Base-by-base conservation (phyloP, 2,797 vertebrate genomes). In the Tangara arthus region DNA sequence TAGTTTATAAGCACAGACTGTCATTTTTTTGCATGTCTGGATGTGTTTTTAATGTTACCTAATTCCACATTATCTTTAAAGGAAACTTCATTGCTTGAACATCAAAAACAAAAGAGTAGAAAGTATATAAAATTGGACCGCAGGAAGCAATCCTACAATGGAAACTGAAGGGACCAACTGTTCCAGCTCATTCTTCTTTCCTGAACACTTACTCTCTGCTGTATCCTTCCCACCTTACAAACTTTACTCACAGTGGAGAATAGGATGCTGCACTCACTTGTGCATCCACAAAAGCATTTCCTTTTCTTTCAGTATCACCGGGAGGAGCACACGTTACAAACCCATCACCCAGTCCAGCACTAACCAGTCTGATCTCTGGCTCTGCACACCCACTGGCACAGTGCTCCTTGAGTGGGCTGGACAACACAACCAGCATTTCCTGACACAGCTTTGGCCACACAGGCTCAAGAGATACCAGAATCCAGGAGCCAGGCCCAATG, bases 41-140 rank as follows among this genome's bases (percentile, higher is more conserved):
- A 93, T 91, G 80, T 88, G 70, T 57, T 96, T 94, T 91, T 93
- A 93, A 70, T 81, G 66, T 66, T 76, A 82, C n/a, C 63, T 90
- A 79, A 93, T 77, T 84, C 64, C 30, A 88, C 42, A 39, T 49
- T 60, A 79, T 46, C 47, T 86, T 94, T 90, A 90, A 91, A 94
- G n/a, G 30, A 88, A 95, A 91, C 16, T n/a, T 77, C 59, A 50
- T 57, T 64, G 71, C 44, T 93, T 82, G n/a, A 88, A 90, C 20
- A 47, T 35, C 55, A 65, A 78, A 94, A 91, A 28, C 39, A 59
- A 57, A 52, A 65, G 49, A 92, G 23, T 12, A 61, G 12, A 34
- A 72, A 81, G 34, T 30, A 32, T 9, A 50, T 55, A 50, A 89
- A 87, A 83, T 10, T 7, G 28, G 87, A 80, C 64, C 47, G 19